These are phyloP conservation scores for Chrysaora quinquecirrha DNA, from an alignment of 30 jellyfish, hydroid and myxozoan species.

Conservation along the genomic window DNA sequence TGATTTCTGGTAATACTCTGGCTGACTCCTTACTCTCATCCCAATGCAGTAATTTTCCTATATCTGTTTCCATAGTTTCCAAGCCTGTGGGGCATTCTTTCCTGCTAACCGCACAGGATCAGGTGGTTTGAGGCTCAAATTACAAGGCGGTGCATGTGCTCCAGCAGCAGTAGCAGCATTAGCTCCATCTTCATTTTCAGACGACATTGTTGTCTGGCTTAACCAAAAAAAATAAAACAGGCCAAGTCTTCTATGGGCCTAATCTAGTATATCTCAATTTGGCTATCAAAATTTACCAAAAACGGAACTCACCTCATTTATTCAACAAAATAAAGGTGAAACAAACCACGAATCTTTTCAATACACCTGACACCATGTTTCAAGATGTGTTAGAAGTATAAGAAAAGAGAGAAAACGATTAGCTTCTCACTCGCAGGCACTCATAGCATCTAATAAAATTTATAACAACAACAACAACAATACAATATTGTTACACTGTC, in stretches of 20 bases:
- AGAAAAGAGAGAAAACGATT: background rate
- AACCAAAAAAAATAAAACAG: background rate
- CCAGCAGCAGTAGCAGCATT: slow-evolving; percentile 9
- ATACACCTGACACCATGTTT: background rate
- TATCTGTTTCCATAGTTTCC: slow-evolving; percentile 17
- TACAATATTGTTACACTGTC: too few relatives aligned
- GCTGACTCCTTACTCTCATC: slow-evolving; percentile 3
- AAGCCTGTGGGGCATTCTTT: background rate
- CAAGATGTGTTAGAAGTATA: too few relatives aligned
- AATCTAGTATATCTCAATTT: too few relatives aligned
- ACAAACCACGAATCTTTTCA: background rate
- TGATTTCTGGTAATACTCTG: too few relatives aligned
- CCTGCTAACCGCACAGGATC: background rate
- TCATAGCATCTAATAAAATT: too few relatives aligned
- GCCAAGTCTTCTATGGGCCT: background rate
- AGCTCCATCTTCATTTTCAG: too few relatives aligned
- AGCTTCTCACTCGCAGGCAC: too few relatives aligned
- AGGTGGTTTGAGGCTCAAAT: too few relatives aligned
- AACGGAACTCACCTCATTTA: background rate
- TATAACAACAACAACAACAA: too few relatives aligned
- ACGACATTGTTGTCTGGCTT: background rate
- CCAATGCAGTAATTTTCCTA: background rate
- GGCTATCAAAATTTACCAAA: background rate
- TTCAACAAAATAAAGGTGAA: background rate
- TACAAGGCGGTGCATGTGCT: slow-evolving; percentile 1